Conservation (phyloP, 2,797 vertebrate species). For the Argyrosomus regius region DNA sequence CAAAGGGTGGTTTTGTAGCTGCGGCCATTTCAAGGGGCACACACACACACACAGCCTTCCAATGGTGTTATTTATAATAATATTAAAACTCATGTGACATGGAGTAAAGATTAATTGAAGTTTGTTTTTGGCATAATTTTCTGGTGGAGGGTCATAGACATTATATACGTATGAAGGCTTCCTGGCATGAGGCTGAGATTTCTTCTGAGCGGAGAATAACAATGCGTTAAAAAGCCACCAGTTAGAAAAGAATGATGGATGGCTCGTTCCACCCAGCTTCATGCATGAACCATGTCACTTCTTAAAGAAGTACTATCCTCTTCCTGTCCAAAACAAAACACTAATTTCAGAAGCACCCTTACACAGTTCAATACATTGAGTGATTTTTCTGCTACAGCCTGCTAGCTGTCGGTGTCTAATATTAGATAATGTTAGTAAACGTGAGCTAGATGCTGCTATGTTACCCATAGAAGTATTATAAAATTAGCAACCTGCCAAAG, state of each 20-base stretch:
- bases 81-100: conserved; percentile 7
- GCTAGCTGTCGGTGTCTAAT: neutral
- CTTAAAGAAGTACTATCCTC: neutral
- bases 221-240: conserved; percentile 14
- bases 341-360: neutral
- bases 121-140: neutral
- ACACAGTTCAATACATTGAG: neutral
- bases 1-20: conserved; percentile 25
- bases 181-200: conserved; percentile 13
- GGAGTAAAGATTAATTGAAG: neutral
- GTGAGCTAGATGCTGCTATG: no score
- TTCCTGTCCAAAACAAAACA: neutral
- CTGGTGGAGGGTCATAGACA: neutral
- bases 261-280: neutral
- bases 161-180: neutral
- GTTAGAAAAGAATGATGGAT: neutral
- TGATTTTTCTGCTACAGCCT: neutral
- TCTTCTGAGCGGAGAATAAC: conserved; percentile 7
- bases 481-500: no score
- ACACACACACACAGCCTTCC: neutral
- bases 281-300: neutral
- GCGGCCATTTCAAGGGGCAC: conserved; percentile 25
- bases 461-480: no score
- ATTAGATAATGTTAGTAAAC: neutral
- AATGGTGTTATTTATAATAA: conserved; percentile 24